Percentiles rank a stretch among this genome's conserved stretches.
These are phyloP conservation scores for Neoscelio sp. DNA, from an alignment of 2,888 invertebrate species.

Conservation along the genomic window DNA sequence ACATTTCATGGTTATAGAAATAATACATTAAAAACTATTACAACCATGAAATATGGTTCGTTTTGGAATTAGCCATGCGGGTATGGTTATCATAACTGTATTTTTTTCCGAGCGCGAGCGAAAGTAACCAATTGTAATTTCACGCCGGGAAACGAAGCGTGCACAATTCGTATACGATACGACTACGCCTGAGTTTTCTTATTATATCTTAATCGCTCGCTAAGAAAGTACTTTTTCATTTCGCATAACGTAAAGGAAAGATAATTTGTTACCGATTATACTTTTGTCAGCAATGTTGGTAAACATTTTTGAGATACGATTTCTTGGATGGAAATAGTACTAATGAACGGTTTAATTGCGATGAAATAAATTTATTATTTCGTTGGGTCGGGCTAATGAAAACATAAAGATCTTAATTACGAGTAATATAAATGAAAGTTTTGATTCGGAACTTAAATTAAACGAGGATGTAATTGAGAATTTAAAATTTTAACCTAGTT, in stretches of 20 bases:
- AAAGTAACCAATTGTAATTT: conserved; percentile 63
- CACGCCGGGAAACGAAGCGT: conserved; percentile 55
- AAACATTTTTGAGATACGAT: conserved; percentile 2
- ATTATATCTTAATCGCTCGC: conserved; percentile 39
- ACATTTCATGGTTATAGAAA: no score
- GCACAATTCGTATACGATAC: conserved; percentile 35
- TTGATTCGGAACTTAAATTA: no score
- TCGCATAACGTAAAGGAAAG: no score
- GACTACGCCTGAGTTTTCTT: conserved; percentile 26
- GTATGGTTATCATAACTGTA: no score
- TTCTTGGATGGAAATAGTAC: neutral
- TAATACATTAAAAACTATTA: no score
- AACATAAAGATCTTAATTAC: conserved; percentile 20
- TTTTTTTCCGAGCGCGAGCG: no score
- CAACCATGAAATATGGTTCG: no score
- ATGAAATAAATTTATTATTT: conserved; percentile 24
- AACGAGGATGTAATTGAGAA: no score
- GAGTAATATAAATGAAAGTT: conserved; percentile 43
- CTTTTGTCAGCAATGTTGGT: no score
- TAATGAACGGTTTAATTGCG: conserved; percentile 30
- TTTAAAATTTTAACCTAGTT: no score
- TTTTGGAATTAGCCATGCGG: no score
- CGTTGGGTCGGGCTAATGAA: conserved; percentile 12
- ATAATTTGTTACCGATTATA: no score
- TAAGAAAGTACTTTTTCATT: conserved; percentile 16